Base-by-base conservation (phyloP, 2,888 invertebrate species). In the Pristionchus entomophagus region DNA sequence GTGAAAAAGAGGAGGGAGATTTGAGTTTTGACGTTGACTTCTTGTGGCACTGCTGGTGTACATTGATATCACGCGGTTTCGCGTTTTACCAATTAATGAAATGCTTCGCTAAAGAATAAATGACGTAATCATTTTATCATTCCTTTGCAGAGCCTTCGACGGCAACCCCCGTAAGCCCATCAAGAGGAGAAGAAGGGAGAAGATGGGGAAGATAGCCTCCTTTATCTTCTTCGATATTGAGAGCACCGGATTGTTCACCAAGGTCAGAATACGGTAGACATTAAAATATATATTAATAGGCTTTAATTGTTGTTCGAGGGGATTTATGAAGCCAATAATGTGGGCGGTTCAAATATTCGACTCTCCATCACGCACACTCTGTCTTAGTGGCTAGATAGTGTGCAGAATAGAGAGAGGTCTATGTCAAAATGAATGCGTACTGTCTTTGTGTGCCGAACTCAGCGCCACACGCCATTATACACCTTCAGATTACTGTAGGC, bases 221-320 rank as follows among this genome's bases (percentile, higher is more conserved):
- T 89, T 88, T 82, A 86, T 91, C 8, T 91, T 92, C 88, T 88
- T 91, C 62, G 92, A 92, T 86, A 85, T 91, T 51, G 92, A 92
- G 86, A 91, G 90, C 69, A 91, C 90, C 5, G 91, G 89, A 19
- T 69, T 91, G 22, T 87, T 91, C 62, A 86, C 59, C 49, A 73
- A 41, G 73, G 73, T 73, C 41, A 69, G 59, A 26, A 26, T 59
- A 59, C 59, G 59, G 59, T 59, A 59, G 45, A 45, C 22, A 22
- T 8, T 59, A 22, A 59, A 59, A 22, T 22, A n/a, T n/a, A n/a
- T n/a, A n/a, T n/a, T n/a, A n/a, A n/a, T n/a, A n/a, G n/a, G n/a
- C n/a, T 32, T 62, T 29, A 2, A 26, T 6, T 41, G 17, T 73
- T n/a, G 73, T 1, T 73, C 17, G 51, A 22, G 6, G n/a, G n/a